phyloP scores from a whole-genome alignment of 2,888 invertebrate genomes.

The Gastracanthus pulcherrimus region DNA sequence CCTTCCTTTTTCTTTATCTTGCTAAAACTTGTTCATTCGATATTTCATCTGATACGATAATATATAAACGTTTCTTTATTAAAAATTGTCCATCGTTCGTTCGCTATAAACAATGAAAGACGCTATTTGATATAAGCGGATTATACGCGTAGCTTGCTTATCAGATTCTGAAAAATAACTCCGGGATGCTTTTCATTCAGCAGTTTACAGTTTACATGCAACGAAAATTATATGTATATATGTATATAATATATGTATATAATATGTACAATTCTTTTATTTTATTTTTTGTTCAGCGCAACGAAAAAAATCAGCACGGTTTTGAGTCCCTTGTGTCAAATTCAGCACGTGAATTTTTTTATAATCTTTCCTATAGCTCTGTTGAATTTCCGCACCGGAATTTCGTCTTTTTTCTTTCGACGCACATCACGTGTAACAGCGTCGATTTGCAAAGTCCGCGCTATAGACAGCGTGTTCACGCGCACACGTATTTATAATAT shows the following conservation, averaged over 20 bases:
- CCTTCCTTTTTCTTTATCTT: too few relatives aligned
- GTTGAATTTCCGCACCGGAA: not conserved
- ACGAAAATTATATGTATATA: not conserved
- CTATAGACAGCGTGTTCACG: too few relatives aligned
- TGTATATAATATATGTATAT: conserved; percentile 3
- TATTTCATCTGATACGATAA: too few relatives aligned
- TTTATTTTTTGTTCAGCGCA: not conserved
- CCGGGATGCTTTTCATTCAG: not conserved
- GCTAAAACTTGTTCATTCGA: too few relatives aligned
- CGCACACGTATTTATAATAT: too few relatives aligned
- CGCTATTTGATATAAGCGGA: not conserved
- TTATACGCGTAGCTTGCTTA: not conserved
- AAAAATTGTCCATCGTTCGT: not conserved
- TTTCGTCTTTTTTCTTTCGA: not conserved
- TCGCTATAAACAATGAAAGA: not conserved
- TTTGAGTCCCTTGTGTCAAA: conserved; percentile 25
- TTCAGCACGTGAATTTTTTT: not conserved
- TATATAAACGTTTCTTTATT: not conserved
- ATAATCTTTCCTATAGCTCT: not conserved
- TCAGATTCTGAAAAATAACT: not conserved
- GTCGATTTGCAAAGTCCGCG: not conserved
- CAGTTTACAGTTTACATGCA: not conserved
- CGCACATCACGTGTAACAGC: too few relatives aligned
- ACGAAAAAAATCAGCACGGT: conserved; percentile 22
- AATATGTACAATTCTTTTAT: conserved; percentile 42